Evolutionary conservation across 2,113 vertebrate genomes (phyloP), one percentile per base, ranked within the genome.

Genomic region (Eclectus roratus): DNA sequence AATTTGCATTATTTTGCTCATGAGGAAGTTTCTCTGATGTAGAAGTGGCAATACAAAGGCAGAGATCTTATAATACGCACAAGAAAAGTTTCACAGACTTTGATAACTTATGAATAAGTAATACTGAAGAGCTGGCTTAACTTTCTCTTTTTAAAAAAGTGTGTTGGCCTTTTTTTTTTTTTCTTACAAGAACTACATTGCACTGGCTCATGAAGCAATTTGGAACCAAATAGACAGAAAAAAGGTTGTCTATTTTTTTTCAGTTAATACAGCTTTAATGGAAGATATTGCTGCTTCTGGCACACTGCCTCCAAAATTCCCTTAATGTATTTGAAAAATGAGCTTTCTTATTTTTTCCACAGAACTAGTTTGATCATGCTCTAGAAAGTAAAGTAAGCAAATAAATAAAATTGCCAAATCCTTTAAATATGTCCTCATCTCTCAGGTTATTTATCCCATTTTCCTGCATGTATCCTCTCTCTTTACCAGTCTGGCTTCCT

Each of bases 141-240:
- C 4, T 66, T 71, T 29, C 5, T 28, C 2, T 1, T n/a, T 53
- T 11, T 2, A 56, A 85, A 80, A 74, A 50, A 29, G 20, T 8
- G 1, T 10, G 9, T 9, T 29, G 9, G 0, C 2, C 41, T 20
- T 66, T 47, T 65, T 70, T 10, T n/a, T 1, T 46, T 71, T 85
- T 56, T 35, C 18, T 17, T 58, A 35, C 17, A 50, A 17, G 5
- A 84, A 23, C 37, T 70, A 44, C 10, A 28, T 25, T 81, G 35
- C 6, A 74, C 13, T 78, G 55, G 18, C 13, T 84, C 35, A 87
- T 56, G 3, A 87, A 82, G 16, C 1, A 6, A 69, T 79, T 79
- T 87, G 19, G 19, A 81, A 81, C 1, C 68, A 81, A 80, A 71
- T 18, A 23, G 15, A 52, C 50, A 52, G 33, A 58, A 58, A 58